Conservation (phyloP, 2,888 invertebrate species). For the Epirrita christyi region DNA sequence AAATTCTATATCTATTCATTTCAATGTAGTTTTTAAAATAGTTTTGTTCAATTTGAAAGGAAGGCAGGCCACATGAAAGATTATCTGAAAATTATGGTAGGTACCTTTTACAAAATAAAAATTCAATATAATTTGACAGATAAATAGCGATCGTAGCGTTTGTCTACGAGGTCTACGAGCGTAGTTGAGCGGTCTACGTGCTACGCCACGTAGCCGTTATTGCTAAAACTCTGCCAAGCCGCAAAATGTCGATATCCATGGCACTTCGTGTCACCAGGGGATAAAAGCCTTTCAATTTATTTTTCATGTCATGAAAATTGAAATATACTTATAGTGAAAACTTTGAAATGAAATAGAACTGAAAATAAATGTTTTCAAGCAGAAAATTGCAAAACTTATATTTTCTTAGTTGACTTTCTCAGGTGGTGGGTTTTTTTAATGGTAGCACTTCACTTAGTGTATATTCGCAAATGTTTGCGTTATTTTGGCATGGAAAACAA, state of each 20-base stretch:
- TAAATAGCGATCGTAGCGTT: slow-evolving; percentile 6
- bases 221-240: slow-evolving; percentile 23
- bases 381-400: no score
- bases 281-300: slow-evolving; percentile 22
- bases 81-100: no score
- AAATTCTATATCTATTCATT: no score
- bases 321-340: slow-evolving; percentile 10
- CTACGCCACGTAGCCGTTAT: slow-evolving; percentile 24
- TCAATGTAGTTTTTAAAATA: no score
- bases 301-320: slow-evolving; percentile 14
- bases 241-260: slow-evolving; percentile 24
- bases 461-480: no score
- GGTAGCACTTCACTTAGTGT: no score
- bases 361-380: no score
- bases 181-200: slow-evolving; percentile 17
- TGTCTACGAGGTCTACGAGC: slow-evolving; percentile 24
- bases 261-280: slow-evolving; percentile 17
- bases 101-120: neutral
- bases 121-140: slow-evolving; percentile 1
- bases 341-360: neutral
- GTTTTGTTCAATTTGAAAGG: no score
- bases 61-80: no score
- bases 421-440: no score
- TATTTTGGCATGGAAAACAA: no score
- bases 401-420: no score